Conservation (phyloP, 2,113 vertebrate genomes). For the Phycodurus eques region DNA sequence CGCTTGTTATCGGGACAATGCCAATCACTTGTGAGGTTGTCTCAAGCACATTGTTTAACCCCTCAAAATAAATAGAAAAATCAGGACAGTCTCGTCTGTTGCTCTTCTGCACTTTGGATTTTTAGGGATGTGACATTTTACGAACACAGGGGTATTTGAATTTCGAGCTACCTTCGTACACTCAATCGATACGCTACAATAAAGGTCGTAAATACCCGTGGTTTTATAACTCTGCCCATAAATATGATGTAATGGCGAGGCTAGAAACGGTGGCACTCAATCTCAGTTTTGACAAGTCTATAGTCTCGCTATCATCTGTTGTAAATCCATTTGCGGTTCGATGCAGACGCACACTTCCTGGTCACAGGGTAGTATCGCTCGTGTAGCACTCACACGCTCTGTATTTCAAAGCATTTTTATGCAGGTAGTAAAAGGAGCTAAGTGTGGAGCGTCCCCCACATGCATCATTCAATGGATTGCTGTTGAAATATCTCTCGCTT, state of each 20-base stretch:
- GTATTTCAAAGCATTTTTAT: slow-evolving; percentile 11
- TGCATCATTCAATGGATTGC: slow-evolving; percentile 23
- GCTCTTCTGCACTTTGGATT: background rate
- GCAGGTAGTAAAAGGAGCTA: slow-evolving; percentile 10
- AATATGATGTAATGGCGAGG: background rate
- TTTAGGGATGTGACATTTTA: too few relatives aligned
- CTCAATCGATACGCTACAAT: background rate
- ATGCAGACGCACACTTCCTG: background rate
- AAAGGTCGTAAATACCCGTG: background rate
- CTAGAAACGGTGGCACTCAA: background rate
- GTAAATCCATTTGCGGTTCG: slow-evolving; percentile 3
- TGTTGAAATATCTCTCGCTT: slow-evolving; percentile 7
- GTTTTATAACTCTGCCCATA: background rate
- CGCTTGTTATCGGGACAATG: background rate
- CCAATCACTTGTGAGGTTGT: background rate
- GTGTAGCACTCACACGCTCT: background rate
- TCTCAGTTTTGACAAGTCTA: background rate
- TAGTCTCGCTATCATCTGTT: background rate
- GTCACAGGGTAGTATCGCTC: background rate
- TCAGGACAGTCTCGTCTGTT: too few relatives aligned
- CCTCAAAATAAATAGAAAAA: too few relatives aligned
- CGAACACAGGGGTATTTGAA: background rate
- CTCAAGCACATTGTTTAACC: too few relatives aligned
- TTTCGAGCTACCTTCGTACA: too few relatives aligned
- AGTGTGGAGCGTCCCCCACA: slow-evolving; percentile 19